Evolutionary conservation across 2,888 invertebrate species (phyloP).

Genomic region (Mellilla xanthometata): DNA sequence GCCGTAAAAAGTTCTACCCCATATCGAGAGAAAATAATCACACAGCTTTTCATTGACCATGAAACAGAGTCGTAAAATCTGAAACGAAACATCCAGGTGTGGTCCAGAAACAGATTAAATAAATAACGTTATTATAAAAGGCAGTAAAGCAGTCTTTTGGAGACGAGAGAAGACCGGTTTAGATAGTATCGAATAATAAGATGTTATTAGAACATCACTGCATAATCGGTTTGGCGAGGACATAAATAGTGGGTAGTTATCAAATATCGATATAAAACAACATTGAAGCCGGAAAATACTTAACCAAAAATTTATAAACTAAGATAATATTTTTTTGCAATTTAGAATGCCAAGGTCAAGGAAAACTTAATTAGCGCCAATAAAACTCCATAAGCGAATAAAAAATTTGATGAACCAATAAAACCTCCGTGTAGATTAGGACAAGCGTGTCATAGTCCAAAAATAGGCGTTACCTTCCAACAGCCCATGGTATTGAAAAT

Average conservation of each 20-base stretch:
- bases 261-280: too few species aligned
- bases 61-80: conserved; percentile 34
- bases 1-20: conserved; percentile 43
- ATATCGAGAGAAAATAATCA: conserved; percentile 53
- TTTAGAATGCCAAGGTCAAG: too few species aligned
- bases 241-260: too few species aligned
- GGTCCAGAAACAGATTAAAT: conserved; percentile 23
- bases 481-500: conserved; percentile 24
- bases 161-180: neutral
- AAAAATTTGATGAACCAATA: neutral
- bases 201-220: neutral
- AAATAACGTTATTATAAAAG: conserved; percentile 12
- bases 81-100: conserved; percentile 30
- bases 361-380: too few species aligned
- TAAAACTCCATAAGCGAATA: neutral
- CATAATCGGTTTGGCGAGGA: neutral
- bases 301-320: too few species aligned
- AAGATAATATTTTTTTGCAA: too few species aligned
- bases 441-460: conserved; percentile 1
- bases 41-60: conserved; percentile 57
- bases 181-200: neutral
- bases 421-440: neutral
- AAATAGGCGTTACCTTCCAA: conserved; percentile 18
- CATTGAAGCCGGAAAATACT: too few species aligned
- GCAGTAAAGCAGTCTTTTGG: neutral